These are phyloP conservation scores for Poecilia wingei DNA, from an alignment of 2,797 vertebrate species.

Conservation along the genomic window DNA sequence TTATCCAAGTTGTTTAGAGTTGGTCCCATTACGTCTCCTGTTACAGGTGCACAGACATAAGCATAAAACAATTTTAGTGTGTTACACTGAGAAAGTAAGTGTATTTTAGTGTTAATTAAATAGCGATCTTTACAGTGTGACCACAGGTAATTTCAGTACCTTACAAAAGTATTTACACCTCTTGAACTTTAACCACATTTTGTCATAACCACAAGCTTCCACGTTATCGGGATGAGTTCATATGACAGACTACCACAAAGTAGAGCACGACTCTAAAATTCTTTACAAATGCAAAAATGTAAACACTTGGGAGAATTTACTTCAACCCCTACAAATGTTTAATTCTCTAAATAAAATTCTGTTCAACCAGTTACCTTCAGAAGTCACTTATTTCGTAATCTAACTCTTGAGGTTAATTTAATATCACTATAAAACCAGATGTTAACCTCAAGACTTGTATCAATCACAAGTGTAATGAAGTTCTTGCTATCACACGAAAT, in stretches of 20 bases:
- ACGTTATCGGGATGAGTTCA: background rate
- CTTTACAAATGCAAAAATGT: background rate
- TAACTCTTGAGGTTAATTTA: background rate
- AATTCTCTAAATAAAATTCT: background rate
- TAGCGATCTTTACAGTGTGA: background rate
- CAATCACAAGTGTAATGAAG: background rate
- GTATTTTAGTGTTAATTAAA: background rate
- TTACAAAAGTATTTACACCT: background rate
- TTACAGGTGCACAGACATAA: constrained; percentile 17
- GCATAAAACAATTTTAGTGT: background rate
- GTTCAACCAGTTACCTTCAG: background rate
- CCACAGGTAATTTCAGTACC: background rate
- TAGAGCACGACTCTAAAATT: background rate
- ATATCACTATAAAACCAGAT: background rate
- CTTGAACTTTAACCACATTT: background rate
- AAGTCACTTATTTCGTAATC: background rate
- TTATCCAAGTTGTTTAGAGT: constrained; percentile 91
- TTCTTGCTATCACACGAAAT: background rate
- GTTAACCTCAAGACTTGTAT: background rate
- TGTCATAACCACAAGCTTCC: background rate
- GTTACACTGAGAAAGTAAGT: background rate
- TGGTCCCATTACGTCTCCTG: constrained; percentile 95
- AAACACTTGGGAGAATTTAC: background rate
- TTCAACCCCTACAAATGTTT: background rate
- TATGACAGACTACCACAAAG: background rate